A percentile compares a stretch with the other conserved stretches of the same genome.
Evolutionary conservation across 1,140 invertebrate species (phyloP).

Genomic region (Aphidius ervi): DNA sequence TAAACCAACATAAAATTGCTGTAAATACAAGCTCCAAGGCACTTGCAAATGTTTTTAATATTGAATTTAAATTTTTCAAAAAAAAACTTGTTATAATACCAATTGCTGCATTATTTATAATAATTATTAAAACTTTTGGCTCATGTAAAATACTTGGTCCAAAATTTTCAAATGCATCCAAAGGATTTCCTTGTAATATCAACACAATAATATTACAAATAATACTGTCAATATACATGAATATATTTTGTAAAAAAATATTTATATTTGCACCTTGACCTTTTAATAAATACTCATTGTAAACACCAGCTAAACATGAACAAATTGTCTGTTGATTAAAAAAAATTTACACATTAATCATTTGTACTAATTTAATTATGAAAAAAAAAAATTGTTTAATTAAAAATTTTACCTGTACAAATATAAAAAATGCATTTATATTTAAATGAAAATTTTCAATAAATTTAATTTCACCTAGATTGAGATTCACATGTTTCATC

Average conservation of each 20-base stretch:
- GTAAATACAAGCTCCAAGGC: slow-evolving; percentile 90
- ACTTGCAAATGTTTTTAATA: slow-evolving; percentile 94
- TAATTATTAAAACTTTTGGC: slow-evolving; percentile 70
- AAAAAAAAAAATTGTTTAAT: background rate
- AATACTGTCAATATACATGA: slow-evolving; percentile 94
- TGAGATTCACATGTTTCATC: slow-evolving; percentile 76
- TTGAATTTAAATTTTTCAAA: slow-evolving; percentile 89
- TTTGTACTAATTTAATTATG: slow-evolving; percentile 16
- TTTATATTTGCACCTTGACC: slow-evolving; percentile 75
- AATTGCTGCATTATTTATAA: slow-evolving; percentile 84
- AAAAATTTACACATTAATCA: slow-evolving; percentile 25
- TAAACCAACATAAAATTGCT: slow-evolving; percentile 81
- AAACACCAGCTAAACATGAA: slow-evolving; percentile 92
- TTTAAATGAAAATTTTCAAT: slow-evolving; percentile 55
- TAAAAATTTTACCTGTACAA: slow-evolving; percentile 51
- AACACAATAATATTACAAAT: slow-evolving; percentile 78
- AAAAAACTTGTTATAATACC: slow-evolving; percentile 95
- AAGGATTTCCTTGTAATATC: slow-evolving; percentile 61
- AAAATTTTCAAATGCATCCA: slow-evolving; percentile 59
- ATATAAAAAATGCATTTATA: slow-evolving; percentile 69
- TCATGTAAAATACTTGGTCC: slow-evolving; percentile 39
- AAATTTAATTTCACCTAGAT: slow-evolving; percentile 46
- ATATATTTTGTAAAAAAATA: slow-evolving; percentile 92
- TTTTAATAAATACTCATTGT: slow-evolving; percentile 94
- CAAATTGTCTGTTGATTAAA: slow-evolving; percentile 67